Evolutionary conservation across 2,888 invertebrate species (phyloP).

Genomic region (Atrina japonica): DNA sequence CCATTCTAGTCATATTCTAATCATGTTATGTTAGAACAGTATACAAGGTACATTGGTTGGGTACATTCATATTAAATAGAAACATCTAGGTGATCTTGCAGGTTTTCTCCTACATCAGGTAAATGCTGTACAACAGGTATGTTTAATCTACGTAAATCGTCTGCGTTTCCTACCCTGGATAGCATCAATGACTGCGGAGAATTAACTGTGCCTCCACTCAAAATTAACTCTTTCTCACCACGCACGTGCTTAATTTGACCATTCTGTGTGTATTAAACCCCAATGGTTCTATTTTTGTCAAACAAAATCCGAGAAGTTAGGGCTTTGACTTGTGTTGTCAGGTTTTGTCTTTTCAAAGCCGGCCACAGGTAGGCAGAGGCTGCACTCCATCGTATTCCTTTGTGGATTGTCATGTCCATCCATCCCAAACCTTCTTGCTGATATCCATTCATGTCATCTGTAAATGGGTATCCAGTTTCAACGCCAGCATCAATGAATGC

Average conservation of each 20-base stretch:
- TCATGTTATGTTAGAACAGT: slow-evolving; percentile 82
- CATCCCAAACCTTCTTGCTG: slow-evolving; percentile 82
- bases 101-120: slow-evolving; percentile 87
- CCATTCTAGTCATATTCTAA: slow-evolving; percentile 82
- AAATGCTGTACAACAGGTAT: slow-evolving; percentile 85
- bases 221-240: slow-evolving; percentile 89
- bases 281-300: slow-evolving; percentile 80
- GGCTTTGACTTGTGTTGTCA: slow-evolving; percentile 86
- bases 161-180: slow-evolving; percentile 89
- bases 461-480: slow-evolving; percentile 81
- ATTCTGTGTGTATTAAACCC: slow-evolving; percentile 78
- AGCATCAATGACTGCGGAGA: slow-evolving; percentile 96
- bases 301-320: slow-evolving; percentile 82
- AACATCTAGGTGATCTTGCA: slow-evolving; percentile 88
- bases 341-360: slow-evolving; percentile 83
- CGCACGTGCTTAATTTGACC: slow-evolving; percentile 62
- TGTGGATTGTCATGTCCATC: slow-evolving; percentile 82
- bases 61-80: slow-evolving; percentile 81
- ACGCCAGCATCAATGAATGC: slow-evolving; percentile 80
- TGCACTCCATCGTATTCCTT: slow-evolving; percentile 86
- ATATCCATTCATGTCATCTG: slow-evolving; percentile 82
- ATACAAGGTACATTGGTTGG: slow-evolving; percentile 81
- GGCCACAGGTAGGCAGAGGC: slow-evolving; percentile 87
- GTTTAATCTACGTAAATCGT: slow-evolving; percentile 80
- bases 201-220: slow-evolving; percentile 95